These are phyloP conservation scores for Philereme vetulata DNA, from an alignment of 2,888 invertebrate genomes.

Conservation along the genomic window DNA sequence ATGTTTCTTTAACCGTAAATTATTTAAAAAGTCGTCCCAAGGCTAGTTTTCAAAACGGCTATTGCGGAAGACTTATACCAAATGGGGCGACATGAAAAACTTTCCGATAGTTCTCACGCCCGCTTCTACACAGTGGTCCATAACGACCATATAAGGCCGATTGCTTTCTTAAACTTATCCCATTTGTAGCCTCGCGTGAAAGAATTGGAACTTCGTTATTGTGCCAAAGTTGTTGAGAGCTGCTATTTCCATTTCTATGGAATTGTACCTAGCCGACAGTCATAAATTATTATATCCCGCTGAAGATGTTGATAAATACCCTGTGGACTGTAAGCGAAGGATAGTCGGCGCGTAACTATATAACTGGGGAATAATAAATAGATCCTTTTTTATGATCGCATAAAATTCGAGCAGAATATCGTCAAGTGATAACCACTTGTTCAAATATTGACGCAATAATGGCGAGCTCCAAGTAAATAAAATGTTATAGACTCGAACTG, in stretches of 20 bases:
- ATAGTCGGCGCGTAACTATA: slow-evolving; percentile 52
- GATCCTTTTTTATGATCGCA: slow-evolving; percentile 47
- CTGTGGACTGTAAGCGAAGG: slow-evolving; percentile 13
- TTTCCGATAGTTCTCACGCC: slow-evolving; percentile 76
- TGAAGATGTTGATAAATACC: slow-evolving; percentile 39
- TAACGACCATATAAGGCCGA: slow-evolving; percentile 81
- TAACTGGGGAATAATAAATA: slow-evolving; percentile 61
- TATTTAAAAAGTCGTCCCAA: slow-evolving; percentile 48
- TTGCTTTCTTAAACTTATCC: slow-evolving; percentile 82
- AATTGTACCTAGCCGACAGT: slow-evolving; percentile 54
- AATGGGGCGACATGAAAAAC: slow-evolving; percentile 73
- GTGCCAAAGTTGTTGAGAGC: slow-evolving; percentile 72
- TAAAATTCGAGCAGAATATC: slow-evolving; percentile 41
- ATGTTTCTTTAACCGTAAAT: slow-evolving; percentile 52
- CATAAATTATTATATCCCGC: slow-evolving; percentile 62
- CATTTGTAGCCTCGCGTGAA: slow-evolving; percentile 75
- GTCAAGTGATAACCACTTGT: slow-evolving; percentile 39
- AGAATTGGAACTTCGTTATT: slow-evolving; percentile 79
- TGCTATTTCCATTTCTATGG: slow-evolving; percentile 77
- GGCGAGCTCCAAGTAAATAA: slow-evolving; percentile 7
- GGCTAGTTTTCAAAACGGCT: slow-evolving; percentile 48
- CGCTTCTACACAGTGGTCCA: slow-evolving; percentile 70
- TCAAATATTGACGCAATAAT: slow-evolving; percentile 31
- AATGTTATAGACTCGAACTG: slow-evolving; percentile 1
- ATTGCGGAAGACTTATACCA: slow-evolving; percentile 64